Base-by-base conservation (phyloP, 2,888 invertebrate genomes). In the Limnephilus auricula region DNA sequence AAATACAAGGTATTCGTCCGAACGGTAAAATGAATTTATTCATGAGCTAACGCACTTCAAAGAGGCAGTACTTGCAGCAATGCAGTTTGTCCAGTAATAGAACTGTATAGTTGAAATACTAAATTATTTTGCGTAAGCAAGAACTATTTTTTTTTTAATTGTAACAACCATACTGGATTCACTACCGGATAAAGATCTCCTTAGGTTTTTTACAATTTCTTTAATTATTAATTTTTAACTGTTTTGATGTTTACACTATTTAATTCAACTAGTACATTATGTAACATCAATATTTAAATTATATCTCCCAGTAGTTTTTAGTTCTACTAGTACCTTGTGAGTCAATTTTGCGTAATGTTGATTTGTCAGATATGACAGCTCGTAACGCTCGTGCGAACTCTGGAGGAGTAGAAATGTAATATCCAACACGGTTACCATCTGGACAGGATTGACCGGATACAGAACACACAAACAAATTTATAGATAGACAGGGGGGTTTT, bases 11-110 rank as follows among this genome's bases (percentile, higher is more conserved):
- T 65, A 65, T 65, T 18, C 50, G 65, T 65, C 25, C 65, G 65
- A 65, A 65, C 65, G 65, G 65, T 65, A 65, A 65, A 65, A 65
- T 65, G 65, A 65, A 65, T 65, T 65, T 65, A 65, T 65, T 65
- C 65, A 65, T 65, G 25, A n/a, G 65, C 65, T 65, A 25, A n/a
- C n/a, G 65, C 25, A 65, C n/a, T 65, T 65, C 25, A 65, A 65
- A n/a, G 25, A 65, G 18, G 18, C 50, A 18, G 65, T 25, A 65
- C 9, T 65, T 25, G n/a, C 6, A 9, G 65, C 9, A 65, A 65
- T 65, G 65, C 25, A 9, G 65, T 65, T 65, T 65, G 18, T 65
- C 6, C 65, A n/a, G 65, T 65, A 65, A n/a, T 25, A 65, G 18
- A 25, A 65, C 25, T 5, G 15, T 15, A 15, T 45, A 5, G n/a